Evolutionary conservation across 2,797 vertebrate genomes (phyloP).

Genomic region (Cryptoprocta ferox): DNA sequence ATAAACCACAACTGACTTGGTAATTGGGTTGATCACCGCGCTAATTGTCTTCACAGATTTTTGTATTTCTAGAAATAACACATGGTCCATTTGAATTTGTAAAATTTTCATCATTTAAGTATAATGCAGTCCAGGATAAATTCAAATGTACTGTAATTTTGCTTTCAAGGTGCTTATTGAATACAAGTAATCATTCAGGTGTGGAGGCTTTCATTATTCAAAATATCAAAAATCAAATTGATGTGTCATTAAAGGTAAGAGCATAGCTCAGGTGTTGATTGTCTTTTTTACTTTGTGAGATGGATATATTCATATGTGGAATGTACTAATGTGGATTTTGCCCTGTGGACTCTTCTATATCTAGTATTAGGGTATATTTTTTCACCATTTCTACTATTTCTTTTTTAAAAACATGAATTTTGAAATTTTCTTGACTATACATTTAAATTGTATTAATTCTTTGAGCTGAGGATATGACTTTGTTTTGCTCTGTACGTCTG

Average conservation of each 20-base stretch:
- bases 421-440: conserved; percentile 31
- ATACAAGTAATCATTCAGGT: conserved; percentile 94
- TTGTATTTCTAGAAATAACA: conserved; percentile 40
- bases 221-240: conserved; percentile 95
- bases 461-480: background rate
- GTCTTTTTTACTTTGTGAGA: conserved; percentile 6
- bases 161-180: conserved; percentile 93
- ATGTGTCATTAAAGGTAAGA: conserved; percentile 91
- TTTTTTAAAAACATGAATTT: conserved; percentile 20
- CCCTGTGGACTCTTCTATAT: background rate
- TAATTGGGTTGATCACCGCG: background rate
- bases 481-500: conserved; percentile 27
- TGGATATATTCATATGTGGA: background rate
- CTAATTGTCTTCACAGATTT: conserved; percentile 1
- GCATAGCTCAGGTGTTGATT: background rate
- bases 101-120: conserved; percentile 51
- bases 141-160: conserved; percentile 59
- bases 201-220: conserved; percentile 94
- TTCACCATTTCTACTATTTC: background rate
- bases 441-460: conserved; percentile 45
- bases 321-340: background rate
- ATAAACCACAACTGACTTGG: background rate
- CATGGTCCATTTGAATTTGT: conserved; percentile 22
- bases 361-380: conserved; percentile 15
- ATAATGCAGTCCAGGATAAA: conserved; percentile 51